Evolutionary conservation across 2,797 vertebrate species (phyloP), one percentile per base, ranked within the genome.

Genomic region (Sebastes glaucus): DNA sequence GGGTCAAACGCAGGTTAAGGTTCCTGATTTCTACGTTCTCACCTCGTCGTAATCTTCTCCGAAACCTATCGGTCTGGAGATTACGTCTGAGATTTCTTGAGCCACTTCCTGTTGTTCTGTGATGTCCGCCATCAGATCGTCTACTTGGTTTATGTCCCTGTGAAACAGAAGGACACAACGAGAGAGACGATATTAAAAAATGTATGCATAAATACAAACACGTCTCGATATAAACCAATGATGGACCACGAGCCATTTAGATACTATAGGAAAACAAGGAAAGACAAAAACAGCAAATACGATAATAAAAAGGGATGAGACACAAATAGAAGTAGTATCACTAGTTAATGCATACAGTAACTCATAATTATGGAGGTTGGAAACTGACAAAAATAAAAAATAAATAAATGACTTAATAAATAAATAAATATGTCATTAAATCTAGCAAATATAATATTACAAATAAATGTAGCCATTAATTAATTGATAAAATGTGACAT

Each of bases 81-180:
- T 99, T 77, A 97, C 97, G 66, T 98, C 97, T 3, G 98, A 98
- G 93, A 99, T 99, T 93, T 99, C 98, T 82, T 98, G 97, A 38
- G 98, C 98, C 85, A 99, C 90, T 84, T 99, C 98, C 74, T 99
- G 98, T 90, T 99, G 98, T 62, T 99, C 98, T 64, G 97, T 97
- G 93, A 99, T 99, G 63, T 99, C 97, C 23, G 97, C 96, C 97
- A 99, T 98, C 85, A 99, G 95, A 76, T 99, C 98, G 62, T 99
- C 98, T 42, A 99, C 98, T 94, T 98, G 98, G 90, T 99, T 97
- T 7, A 99, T 97, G 93, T 99, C 97, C 97, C 98, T 99, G 91
- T 56, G 87, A 89, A 80, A 85, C 0, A 49, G 3, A 2, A 11
- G 11, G 27, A 66, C 22, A 57, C 1, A 25, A 2, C 38, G 62